Conservation (phyloP, 2,888 invertebrate species). For the Drosophila dives region DNA sequence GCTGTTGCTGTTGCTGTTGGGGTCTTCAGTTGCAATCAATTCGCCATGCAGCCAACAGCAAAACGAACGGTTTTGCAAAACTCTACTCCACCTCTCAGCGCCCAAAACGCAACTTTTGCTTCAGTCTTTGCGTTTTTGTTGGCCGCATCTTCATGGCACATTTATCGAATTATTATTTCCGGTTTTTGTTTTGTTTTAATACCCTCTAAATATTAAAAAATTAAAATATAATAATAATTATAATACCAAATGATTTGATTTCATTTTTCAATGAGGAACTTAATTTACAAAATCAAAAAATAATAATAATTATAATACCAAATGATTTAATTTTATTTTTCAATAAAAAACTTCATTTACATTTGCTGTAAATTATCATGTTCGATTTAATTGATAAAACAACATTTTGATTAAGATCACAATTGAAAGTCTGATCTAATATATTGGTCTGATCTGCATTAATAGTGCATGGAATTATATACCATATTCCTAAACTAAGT, state of each 20-base stretch:
- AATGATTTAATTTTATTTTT: background rate
- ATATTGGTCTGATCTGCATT: no score
- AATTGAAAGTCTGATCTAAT: background rate
- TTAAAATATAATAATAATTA: background rate
- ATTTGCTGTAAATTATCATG: background rate
- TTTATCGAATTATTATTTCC: slow-evolving; percentile 83
- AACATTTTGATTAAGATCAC: background rate
- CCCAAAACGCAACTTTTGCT: slow-evolving; percentile 5
- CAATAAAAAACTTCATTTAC: background rate
- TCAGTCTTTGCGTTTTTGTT: slow-evolving; percentile 14
- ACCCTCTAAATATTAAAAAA: background rate
- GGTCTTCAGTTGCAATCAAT: slow-evolving; percentile 57
- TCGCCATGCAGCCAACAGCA: slow-evolving; percentile 61
- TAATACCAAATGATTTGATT: background rate
- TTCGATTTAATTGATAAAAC: background rate
- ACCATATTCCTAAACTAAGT: background rate
- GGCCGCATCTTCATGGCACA: slow-evolving; percentile 66
- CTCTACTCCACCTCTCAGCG: background rate
- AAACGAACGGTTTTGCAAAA: slow-evolving; percentile 52
- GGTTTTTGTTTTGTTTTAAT: slow-evolving; percentile 52
- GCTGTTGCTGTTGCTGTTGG: slow-evolving; percentile 21
- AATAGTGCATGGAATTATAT: background rate
- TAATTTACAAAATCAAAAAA: background rate
- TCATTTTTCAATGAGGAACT: background rate
- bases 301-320: background rate